Conservation (phyloP, 2,113 vertebrate genomes). For the Microcebus ravelobensis region DNA sequence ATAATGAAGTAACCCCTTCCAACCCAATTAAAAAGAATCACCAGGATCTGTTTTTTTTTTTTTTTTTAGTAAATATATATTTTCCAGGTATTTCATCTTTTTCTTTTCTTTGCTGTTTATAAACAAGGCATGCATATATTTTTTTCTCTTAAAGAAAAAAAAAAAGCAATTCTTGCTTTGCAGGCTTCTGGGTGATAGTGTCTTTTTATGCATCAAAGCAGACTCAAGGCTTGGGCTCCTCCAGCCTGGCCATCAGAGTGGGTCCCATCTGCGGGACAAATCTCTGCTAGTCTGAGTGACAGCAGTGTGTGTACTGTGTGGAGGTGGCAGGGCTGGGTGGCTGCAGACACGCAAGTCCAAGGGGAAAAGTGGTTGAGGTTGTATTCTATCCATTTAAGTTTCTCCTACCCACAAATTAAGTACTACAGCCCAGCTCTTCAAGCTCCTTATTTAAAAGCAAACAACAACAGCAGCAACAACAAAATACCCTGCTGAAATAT, state of each 20-base stretch:
- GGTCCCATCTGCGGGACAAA: neutral
- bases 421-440: neutral
- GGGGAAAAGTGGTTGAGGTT: neutral
- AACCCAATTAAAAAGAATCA: conserved; percentile 88
- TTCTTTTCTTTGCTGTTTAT: conserved; percentile 62
- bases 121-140: neutral
- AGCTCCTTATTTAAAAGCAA: neutral
- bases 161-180: conserved; percentile 71
- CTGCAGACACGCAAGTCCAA: fast-evolving
- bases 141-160: conserved; percentile 66
- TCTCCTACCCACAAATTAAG: neutral
- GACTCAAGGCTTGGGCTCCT: conserved; percentile 75
- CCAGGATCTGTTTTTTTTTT: conserved; percentile 75
- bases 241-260: conserved; percentile 60
- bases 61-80: conserved; percentile 72
- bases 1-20: conserved; percentile 98
- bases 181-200: conserved; percentile 75
- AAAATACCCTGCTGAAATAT: fast-evolving
- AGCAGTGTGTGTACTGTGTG: conserved; percentile 58
- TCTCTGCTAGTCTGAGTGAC: conserved; percentile 71
- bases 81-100: conserved; percentile 72
- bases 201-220: conserved; percentile 73
- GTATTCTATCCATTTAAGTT: neutral
- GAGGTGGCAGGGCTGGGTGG: fast-evolving
- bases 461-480: neutral